Percentiles rank a stretch among this genome's conserved stretches.
Conservation (phyloP, 2,888 invertebrate genomes). For the Helleia helle region DNA sequence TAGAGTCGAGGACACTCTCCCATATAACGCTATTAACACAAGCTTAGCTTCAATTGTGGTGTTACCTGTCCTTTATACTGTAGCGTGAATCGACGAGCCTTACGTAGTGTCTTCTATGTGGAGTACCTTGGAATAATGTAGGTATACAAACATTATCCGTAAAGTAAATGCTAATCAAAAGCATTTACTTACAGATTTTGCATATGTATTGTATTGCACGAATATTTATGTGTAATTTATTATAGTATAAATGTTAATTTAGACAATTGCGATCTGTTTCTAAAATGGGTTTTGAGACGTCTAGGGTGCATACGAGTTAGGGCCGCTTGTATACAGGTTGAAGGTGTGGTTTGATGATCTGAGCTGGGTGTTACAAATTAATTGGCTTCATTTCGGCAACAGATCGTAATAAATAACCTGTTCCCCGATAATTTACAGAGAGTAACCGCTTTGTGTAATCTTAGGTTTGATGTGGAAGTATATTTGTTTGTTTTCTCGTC, state of each 20-base stretch:
- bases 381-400: slow-evolving; percentile 73
- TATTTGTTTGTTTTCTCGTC: slow-evolving; percentile 49
- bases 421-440: slow-evolving; percentile 42
- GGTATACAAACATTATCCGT: slow-evolving; percentile 3
- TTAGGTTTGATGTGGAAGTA: slow-evolving; percentile 56
- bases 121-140: slow-evolving; percentile 10
- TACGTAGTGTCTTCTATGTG: slow-evolving; percentile 10
- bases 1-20: background rate
- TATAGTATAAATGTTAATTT: slow-evolving; percentile 26
- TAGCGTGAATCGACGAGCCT: background rate
- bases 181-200: slow-evolving; percentile 6
- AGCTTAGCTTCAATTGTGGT: background rate
- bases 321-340: slow-evolving; percentile 5
- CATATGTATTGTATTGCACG: slow-evolving; percentile 9
- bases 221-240: slow-evolving; percentile 8
- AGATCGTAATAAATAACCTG: slow-evolving; percentile 65
- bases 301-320: slow-evolving; percentile 12
- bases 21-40: background rate
- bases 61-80: background rate
- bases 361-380: slow-evolving; percentile 64
- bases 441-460: slow-evolving; percentile 42
- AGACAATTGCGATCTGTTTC: slow-evolving; percentile 70
- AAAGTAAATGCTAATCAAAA: background rate
- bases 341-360: slow-evolving; percentile 47
- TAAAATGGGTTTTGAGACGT: slow-evolving; percentile 63